Percentiles rank a stretch among this genome's conserved stretches.
phyloP scores from a whole-genome alignment of 2,797 vertebrate genomes.

The Scolopax bukidnonensis region DNA sequence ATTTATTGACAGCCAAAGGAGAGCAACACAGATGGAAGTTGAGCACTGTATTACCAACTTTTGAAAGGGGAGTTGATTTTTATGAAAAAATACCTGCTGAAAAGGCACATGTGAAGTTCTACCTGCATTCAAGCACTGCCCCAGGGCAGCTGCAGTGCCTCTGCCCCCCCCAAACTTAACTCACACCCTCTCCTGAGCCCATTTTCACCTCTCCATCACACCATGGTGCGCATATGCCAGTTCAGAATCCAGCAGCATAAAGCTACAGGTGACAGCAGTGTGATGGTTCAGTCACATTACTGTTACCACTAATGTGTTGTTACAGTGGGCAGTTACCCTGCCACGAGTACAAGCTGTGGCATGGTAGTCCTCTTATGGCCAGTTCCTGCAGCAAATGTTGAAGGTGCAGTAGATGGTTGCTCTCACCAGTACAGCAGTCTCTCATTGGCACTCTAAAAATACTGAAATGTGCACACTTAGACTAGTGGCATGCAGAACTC shows the following conservation, averaged over 20 bases:
- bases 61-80: neutral
- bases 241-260: neutral
- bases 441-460: neutral
- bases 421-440: neutral
- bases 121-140: neutral
- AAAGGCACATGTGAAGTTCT: neutral
- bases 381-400: neutral
- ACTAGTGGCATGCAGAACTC: neutral
- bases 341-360: neutral
- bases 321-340: neutral
- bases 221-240: neutral
- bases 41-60: neutral
- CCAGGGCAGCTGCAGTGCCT: neutral
- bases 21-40: neutral
- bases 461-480: neutral
- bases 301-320: neutral
- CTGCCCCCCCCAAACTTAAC: neutral
- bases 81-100: neutral
- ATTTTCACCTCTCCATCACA: neutral
- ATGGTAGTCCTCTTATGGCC: neutral
- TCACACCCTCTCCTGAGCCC: neutral
- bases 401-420: neutral
- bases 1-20: neutral
- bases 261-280: neutral
- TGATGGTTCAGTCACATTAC: neutral